Base-by-base conservation (phyloP, 2,797 vertebrate species). In the Epinephelus malabaricus region DNA sequence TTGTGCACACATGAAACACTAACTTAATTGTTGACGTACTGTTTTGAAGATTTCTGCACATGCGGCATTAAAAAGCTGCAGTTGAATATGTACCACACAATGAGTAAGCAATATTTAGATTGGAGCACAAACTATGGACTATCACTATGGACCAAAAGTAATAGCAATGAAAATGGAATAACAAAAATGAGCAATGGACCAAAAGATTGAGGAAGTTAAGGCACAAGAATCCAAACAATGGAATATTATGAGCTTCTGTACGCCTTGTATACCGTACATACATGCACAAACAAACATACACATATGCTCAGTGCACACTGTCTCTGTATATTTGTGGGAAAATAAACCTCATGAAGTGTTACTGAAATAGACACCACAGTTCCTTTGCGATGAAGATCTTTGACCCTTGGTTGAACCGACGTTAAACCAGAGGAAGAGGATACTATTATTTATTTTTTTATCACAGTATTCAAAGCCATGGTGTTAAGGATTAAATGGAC, bases 371-470 rank as follows among this genome's bases (percentile, higher is more conserved):
- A 53, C 23, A 58, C 7, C 5, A 34, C 2, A 1, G 27, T 7
- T 68, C 3, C 54, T 30, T 47, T 60, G 53, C 51, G 23, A 67
- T 25, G 30, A 54, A 73, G 53, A 38, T 8, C 23, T 63, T 50
- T 79, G 53, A 30, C 63, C 59, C 11, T 17, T 65, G 43, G 43
- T 55, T 81, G 38, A 63, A 61, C 12, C 0, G 34, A 18, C 55
- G 40, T 43, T 43, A 12, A 12, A 43, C 40, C 40, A 12, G 40
- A 47, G 73, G 53, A 87, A 73, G 71, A 81, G 49, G 47, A 82
- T 58, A 83, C 30, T 50, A 89, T 92, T 83, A 80, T 90, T 89
- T 92, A 75, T 90, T 92, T 90, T 88, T 91, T 79, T 87, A 89
- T 86, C 67, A 81, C 82, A 73, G 21, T 85, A 78, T 79, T 89